Base-by-base conservation (phyloP, 2,888 invertebrate species). In the Conistra vaccinii region DNA sequence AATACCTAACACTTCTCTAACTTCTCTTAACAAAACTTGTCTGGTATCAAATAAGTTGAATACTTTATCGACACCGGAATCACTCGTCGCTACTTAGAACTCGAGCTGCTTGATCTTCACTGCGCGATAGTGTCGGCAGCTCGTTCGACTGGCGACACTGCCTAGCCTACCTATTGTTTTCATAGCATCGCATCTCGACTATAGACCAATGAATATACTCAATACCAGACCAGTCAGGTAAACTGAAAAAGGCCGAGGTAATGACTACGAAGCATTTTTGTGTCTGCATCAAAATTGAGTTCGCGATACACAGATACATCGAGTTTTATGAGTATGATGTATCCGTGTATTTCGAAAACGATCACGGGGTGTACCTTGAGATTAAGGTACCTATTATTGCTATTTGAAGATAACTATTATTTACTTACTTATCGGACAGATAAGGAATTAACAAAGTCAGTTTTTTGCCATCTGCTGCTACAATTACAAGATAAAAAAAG, bases 91-190 rank as follows among this genome's bases (percentile, higher is more conserved):
- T 73, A 76, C 63, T 72, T 58, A 61, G 55, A 62, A 45, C 26
- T 70, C 17, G 7, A 20, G n/a, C 17, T 29, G 45, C 32, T 51
- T 57, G 70, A 58, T 73, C 42, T 67, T n/a, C 63, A 55, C 29
- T 10, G 29, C 5, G 58, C 23, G 80, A 83, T 84, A 83, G 39
- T 39, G 81, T 71, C 55, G 60, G 29, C 76, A 75, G 69, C 60
- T 80, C 35, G 81, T 60, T 73, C n/a, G 45, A 66, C 63, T 32
- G 61, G 63, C 70, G 53, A 45, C 61, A 61, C 65, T 65, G 23
- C 51, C 55, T 67, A 17, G 23, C 51, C 55, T 67, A 17, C 7
- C 68, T 61, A 61, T 68, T 74, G 69, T 74, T 81, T 74, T 67
- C 73, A 84, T 68, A 48, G 51, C 53, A 84, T 68, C 53, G 51